Percentiles rank a stretch among this genome's conserved stretches.
Evolutionary conservation across 2,888 invertebrate species (phyloP).

Genomic region (Aplocera efformata): DNA sequence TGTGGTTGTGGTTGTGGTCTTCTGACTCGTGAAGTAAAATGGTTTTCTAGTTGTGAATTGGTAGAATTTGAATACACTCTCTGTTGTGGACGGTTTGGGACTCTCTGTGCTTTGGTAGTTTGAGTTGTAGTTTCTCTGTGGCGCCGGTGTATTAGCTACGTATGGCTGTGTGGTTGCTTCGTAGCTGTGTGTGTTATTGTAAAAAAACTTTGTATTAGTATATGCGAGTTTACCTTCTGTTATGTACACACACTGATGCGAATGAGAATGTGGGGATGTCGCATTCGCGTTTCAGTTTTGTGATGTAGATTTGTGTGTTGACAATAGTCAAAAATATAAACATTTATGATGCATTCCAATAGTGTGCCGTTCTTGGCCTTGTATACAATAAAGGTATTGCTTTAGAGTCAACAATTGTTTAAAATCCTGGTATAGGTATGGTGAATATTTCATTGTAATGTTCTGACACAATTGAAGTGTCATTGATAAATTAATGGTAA

Average conservation of each 20-base stretch:
- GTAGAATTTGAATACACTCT: conserved; percentile 48
- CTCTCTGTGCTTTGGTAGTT: conserved; percentile 40
- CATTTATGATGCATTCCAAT: too few relatives aligned
- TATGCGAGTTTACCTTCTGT: conserved; percentile 31
- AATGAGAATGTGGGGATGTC: conserved; percentile 51
- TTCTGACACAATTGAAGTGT: too few relatives aligned
- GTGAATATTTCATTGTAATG: too few relatives aligned
- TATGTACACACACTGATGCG: conserved; percentile 52
- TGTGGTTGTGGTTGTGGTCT: conserved; percentile 41
- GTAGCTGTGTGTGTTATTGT: conserved; percentile 59
- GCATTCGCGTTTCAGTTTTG: conserved; percentile 49
- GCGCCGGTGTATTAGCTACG: conserved; percentile 58
- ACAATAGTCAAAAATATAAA: not conserved
- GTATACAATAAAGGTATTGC: too few relatives aligned
- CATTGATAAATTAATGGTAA: too few relatives aligned
- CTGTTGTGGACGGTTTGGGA: conserved; percentile 41
- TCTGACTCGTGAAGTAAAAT: conserved; percentile 44
- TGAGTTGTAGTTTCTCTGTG: conserved; percentile 43
- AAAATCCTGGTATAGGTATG: too few relatives aligned
- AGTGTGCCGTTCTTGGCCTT: too few relatives aligned
- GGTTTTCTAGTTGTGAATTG: conserved; percentile 47
- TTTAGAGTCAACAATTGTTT: too few relatives aligned
- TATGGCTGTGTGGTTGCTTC: conserved; percentile 73
- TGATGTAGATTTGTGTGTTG: conserved; percentile 33
- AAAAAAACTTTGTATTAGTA: conserved; percentile 53